Conservation (phyloP, 2,113 vertebrate species). For the chimpanzee (Pan troglodytes) region DNA sequence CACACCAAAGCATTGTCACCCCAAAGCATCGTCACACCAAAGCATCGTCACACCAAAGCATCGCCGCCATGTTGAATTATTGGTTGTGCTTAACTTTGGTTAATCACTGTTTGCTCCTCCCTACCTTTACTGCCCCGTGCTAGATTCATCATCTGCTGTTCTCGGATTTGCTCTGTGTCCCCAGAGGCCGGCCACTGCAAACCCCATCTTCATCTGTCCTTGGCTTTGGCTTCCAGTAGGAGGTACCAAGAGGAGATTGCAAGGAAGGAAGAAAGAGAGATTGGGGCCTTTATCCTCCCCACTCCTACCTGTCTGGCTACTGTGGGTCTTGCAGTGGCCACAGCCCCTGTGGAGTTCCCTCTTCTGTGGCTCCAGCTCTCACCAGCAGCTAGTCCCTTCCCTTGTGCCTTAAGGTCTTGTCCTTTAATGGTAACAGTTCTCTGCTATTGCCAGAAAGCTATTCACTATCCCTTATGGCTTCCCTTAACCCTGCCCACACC, state of each 20-base stretch:
- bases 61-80: background rate
- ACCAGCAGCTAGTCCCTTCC: background rate
- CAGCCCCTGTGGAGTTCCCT: background rate
- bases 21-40: background rate
- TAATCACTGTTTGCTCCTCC: background rate
- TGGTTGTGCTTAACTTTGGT: background rate
- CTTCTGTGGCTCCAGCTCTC: background rate
- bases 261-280: background rate
- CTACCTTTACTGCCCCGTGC: background rate
- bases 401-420: background rate
- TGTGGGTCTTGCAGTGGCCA: background rate
- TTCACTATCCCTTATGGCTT: background rate
- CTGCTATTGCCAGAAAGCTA: background rate
- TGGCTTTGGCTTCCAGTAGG: background rate
- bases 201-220: background rate
- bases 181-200: background rate
- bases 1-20: too few species aligned
- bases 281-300: background rate
- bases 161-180: background rate
- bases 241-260: background rate
- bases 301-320: background rate
- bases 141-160: background rate
- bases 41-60: accelerated
- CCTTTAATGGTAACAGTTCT: background rate
- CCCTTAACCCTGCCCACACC: background rate